Evolutionary conservation across 2,113 vertebrate genomes (phyloP), one percentile per base, ranked within the genome.

Genomic region (Aix galericulata): DNA sequence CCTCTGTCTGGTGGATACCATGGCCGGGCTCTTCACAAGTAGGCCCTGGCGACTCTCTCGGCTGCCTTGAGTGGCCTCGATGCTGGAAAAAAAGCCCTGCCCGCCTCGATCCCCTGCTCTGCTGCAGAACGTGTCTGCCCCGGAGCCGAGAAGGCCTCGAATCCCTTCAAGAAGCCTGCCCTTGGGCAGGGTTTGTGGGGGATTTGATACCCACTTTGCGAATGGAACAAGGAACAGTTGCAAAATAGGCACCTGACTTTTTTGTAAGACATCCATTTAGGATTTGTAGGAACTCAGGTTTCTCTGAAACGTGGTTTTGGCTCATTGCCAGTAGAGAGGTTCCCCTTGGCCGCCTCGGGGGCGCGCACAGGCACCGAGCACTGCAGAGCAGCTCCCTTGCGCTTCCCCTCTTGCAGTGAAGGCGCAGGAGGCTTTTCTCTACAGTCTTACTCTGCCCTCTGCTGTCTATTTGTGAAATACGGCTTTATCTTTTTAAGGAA

Each of bases 381-480:
- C 38, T 15, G 17, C 1, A 1, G n/a, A 16, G 34, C 26, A 25
- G 62, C 44, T n/a, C 66, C 58, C 22, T 46, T 6, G 11, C 10
- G 1, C 5, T 46, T 21, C 29, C 67, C 34, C 31, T 71, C 14
- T 18, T 1, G 13, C 79, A 8, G 42, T 8, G 69, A 22, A 25
- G 55, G 55, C 53, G 44, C 44, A 32, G 52, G 29, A 26, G 27
- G 11, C 34, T 22, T 81, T 75, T 88, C 76, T 50, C 40, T 1
- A 22, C 74, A 56, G 91, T 94, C 94, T 94, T 89, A 58, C 76
- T 92, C 7, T 96, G 97, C 96, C 97, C 96, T 96, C 97, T 97
- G 94, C 94, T 97, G 97, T 92, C 62, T 76, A 1, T 29, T 38
- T 11, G 46, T 34, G 82, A 87, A 93, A 74, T 36, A 44, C 32